These are phyloP conservation scores for Helostoma temminkii DNA, from an alignment of 2,797 vertebrate genomes.

Conservation along the genomic window DNA sequence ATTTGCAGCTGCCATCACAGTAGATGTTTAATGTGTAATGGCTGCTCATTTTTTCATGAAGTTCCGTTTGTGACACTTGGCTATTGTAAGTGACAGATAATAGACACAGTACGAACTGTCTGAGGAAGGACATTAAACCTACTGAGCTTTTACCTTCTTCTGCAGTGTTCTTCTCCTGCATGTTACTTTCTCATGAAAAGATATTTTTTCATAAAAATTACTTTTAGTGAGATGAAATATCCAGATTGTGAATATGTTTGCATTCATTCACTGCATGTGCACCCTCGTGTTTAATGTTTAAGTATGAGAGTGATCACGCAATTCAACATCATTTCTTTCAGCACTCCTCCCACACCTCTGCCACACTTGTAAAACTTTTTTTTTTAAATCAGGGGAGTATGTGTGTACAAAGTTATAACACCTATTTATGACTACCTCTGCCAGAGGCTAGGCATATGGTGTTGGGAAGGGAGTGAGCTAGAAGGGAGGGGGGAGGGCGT, in stretches of 20 bases:
- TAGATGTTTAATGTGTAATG: neutral
- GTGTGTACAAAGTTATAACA: slow-evolving; percentile 20
- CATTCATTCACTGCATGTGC: neutral
- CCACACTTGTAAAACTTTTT: too few species aligned
- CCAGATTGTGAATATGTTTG: slow-evolving; percentile 7
- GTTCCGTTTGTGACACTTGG: neutral
- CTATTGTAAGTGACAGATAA: neutral
- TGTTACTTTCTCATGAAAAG: neutral
- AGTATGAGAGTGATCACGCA: neutral
- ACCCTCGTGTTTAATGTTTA: neutral
- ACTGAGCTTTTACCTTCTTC: neutral
- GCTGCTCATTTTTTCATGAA: neutral
- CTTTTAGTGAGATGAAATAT: neutral
- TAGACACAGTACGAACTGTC: neutral
- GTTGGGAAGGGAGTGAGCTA: slow-evolving; percentile 6
- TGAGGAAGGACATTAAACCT: neutral
- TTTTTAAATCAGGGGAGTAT: slow-evolving; percentile 11
- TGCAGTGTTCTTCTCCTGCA: neutral
- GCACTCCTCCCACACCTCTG: too few species aligned
- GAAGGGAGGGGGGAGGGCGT: neutral
- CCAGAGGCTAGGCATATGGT: slow-evolving; percentile 55
- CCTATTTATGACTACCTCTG: slow-evolving; percentile 35
- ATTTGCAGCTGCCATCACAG: neutral
- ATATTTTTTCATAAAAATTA: neutral
- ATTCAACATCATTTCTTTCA: slow-evolving; percentile 3